Evolutionary conservation across 2,888 invertebrate genomes (phyloP).

Genomic region (Melieria omissa): DNA sequence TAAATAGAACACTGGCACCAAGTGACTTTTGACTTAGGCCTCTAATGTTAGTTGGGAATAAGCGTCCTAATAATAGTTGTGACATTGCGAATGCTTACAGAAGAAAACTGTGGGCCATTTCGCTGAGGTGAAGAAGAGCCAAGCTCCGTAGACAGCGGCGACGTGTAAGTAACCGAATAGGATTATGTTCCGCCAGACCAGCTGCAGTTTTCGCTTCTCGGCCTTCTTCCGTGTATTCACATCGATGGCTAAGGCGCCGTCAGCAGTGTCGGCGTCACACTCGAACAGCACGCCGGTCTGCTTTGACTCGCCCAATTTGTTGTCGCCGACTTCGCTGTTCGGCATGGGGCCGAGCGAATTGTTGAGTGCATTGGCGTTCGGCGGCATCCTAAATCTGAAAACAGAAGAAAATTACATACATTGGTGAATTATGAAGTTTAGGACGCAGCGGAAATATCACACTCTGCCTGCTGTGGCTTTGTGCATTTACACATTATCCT

Average conservation of each 20-base stretch:
- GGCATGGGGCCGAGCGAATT: constrained; percentile 37
- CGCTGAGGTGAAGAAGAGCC: constrained; percentile 78
- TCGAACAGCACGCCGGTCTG: constrained; percentile 73
- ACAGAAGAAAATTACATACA: constrained; percentile 6
- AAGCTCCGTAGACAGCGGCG: constrained; percentile 80
- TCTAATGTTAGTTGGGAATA: no score
- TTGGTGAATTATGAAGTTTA: no score
- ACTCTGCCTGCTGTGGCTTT: no score
- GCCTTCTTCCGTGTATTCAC: constrained; percentile 69
- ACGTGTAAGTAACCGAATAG: constrained; percentile 80
- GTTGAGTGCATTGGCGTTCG: constrained; percentile 50
- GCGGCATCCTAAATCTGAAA: constrained; percentile 51
- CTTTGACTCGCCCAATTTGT: constrained; percentile 47
- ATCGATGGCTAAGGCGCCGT: constrained; percentile 70
- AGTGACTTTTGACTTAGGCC: no score
- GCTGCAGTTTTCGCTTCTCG: constrained; percentile 70
- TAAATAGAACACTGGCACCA: no score
- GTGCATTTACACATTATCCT: no score
- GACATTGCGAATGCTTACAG: constrained; percentile 70
- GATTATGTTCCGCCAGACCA: constrained; percentile 86
- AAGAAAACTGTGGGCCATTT: constrained; percentile 77
- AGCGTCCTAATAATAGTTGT: background rate
- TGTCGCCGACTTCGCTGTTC: background rate
- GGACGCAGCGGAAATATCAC: no score
- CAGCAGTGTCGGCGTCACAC: constrained; percentile 72